Evolutionary conservation across 2,797 vertebrate genomes (phyloP), one percentile per base, ranked within the genome.

Genomic region (Alcedo atthis): DNA sequence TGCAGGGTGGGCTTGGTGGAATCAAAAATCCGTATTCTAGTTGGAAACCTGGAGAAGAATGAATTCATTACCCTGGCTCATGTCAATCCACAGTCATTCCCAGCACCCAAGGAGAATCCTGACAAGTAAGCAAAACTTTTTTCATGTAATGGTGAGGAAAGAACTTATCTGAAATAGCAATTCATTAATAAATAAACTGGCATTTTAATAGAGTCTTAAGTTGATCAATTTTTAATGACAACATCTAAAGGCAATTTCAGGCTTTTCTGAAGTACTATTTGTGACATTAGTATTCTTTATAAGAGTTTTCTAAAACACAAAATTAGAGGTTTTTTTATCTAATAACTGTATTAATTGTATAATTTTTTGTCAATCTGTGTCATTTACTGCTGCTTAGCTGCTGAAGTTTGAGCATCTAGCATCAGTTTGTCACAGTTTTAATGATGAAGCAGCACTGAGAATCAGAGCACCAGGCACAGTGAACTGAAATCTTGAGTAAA

Each of bases 1-100:
- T 95, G 83, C 96, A 98, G 98, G 98, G 97, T 98, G 86, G 98
- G 98, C 90, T 98, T 99, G 89, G 98, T 99, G 89, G 98, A 99
- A 94, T 99, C 98, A 71, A 99, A 99, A 97, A 98, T 99, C 94
- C 98, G 98, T 89, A 98, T 98, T 71, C 96, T 99, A 93, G 98
- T 99, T 89, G 98, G 98, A 96, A 98, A 97, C 87, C 95, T 99
- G 97, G 98, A 99, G 96, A 98, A 98, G 97, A 98, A 99, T n/a
- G 97, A 98, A 85, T 98, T 98, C 85, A 98, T 99, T 95, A 98
- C 98, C 28, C 96, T 98, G 89, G 98, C 98, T 90, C 98, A 98
- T 69, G 98, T 98, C 87, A 98, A 98, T 93, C 98, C 98, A 35
- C 98, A 98, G 95, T 98, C 98, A 59, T 98, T 98, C 91, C 98